Evolutionary conservation across 1,140 invertebrate genomes (phyloP).

Genomic region (Heliconius melpomene): DNA sequence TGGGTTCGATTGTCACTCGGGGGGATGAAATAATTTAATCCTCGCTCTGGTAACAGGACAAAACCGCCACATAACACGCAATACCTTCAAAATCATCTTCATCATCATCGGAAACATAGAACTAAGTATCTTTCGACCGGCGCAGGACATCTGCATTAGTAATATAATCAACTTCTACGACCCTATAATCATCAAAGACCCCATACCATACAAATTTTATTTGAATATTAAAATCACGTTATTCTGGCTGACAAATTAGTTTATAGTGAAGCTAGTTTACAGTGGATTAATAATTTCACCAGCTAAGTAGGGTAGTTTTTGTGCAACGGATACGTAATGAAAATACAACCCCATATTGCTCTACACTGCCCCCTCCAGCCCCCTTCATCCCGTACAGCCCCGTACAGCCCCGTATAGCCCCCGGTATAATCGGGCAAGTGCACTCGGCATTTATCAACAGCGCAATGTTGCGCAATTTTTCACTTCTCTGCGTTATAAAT

Average conservation of each 20-base stretch:
- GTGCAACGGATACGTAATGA: constrained; percentile 12
- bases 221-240: background rate
- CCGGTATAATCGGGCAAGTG: constrained; percentile 29
- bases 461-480: constrained; percentile 28
- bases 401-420: constrained; percentile 17
- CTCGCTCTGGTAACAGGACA: too few species aligned
- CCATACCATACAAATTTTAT: too few species aligned
- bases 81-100: too few species aligned
- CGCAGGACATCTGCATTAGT: too few species aligned
- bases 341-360: background rate
- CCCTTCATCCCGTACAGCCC: background rate
- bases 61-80: too few species aligned
- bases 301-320: constrained; percentile 5
- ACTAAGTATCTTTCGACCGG: too few species aligned
- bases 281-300: constrained; percentile 7
- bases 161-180: too few species aligned
- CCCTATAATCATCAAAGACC: too few species aligned
- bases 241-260: background rate
- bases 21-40: too few species aligned
- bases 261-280: background rate
- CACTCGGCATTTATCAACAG: constrained; percentile 27
- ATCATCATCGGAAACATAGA: too few species aligned
- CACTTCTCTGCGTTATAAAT: constrained; percentile 16
- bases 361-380: background rate
- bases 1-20: too few species aligned